A percentile compares a stretch with the other conserved stretches of the same genome.
Conservation (phyloP, 2,797 vertebrate genomes). For the Onychomys torridus region DNA sequence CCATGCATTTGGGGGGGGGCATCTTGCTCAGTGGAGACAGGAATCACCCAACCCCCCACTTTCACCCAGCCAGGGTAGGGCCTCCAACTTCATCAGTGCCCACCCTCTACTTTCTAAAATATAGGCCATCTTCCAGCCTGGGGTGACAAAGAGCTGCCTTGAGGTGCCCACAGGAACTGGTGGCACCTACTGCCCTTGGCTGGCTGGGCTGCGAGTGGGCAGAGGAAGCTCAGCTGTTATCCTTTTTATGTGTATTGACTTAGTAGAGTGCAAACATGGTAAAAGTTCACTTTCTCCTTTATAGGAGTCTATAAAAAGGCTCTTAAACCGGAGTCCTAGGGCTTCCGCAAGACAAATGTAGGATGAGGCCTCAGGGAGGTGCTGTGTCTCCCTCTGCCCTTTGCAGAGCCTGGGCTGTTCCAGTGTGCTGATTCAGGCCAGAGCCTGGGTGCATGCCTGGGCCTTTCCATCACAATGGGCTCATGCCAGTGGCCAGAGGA, state of each 20-base stretch:
- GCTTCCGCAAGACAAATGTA: conserved; percentile 87
- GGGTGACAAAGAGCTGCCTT: background rate
- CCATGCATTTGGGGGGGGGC: conserved; percentile 50
- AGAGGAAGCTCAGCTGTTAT: conserved; percentile 83
- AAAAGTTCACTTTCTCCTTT: conserved; percentile 91
- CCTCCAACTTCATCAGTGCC: background rate
- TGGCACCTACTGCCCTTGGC: background rate
- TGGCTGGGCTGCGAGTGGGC: conserved; percentile 72
- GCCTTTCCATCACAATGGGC: fast-evolving
- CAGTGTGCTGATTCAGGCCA: conserved; percentile 71
- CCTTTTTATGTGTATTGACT: conserved; percentile 88
- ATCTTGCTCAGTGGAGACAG: conserved; percentile 57
- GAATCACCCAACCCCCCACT: conserved; percentile 2
- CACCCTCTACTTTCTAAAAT: background rate
- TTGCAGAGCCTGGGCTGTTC: conserved; percentile 75
- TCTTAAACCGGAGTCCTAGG: conserved; percentile 90
- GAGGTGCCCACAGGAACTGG: background rate
- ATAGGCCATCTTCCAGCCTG: background rate
- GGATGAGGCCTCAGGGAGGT: conserved; percentile 75
- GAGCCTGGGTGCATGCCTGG: conserved; percentile 20
- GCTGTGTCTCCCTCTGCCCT: conserved; percentile 68
- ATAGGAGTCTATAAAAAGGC: conserved; percentile 91
- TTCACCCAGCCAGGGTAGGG: background rate
- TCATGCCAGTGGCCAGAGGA: background rate
- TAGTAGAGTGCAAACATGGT: conserved; percentile 88